Conservation (phyloP, 2,888 invertebrate species). For the Fissipunctia ypsillon region DNA sequence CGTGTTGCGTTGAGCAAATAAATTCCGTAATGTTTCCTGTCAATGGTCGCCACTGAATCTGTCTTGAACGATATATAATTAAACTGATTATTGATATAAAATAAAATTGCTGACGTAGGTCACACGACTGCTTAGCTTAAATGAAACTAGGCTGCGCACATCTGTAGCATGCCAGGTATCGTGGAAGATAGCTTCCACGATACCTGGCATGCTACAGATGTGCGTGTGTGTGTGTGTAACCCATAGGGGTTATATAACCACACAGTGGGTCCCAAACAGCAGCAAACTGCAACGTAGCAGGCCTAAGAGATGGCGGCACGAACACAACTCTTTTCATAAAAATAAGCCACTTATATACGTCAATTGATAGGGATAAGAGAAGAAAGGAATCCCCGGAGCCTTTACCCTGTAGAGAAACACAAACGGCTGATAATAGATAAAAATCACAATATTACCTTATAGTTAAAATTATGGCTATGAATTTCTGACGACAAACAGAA, state of each 20-base stretch:
- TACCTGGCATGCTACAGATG: no score
- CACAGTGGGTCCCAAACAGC: neutral
- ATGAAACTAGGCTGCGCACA: no score
- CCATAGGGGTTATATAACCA: neutral
- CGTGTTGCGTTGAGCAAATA: slow-evolving; percentile 7
- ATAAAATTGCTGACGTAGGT: no score
- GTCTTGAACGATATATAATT: neutral
- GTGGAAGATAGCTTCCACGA: no score
- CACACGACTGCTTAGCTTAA: no score
- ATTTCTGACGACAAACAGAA: neutral
- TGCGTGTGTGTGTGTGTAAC: no score
- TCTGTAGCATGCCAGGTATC: no score
- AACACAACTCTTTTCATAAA: neutral
- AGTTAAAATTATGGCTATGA: neutral
- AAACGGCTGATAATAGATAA: neutral
- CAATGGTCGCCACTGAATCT: neutral
- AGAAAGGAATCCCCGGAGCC: neutral
- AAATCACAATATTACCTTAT: neutral
- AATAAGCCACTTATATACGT: neutral
- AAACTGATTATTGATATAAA: no score
- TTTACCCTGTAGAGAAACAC: neutral
- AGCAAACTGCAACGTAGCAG: neutral
- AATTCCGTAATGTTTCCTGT: neutral
- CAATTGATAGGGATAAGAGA: neutral
- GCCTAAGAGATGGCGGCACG: neutral